Evolutionary conservation across 2,888 invertebrate species (phyloP), one percentile per base, ranked within the genome.

Genomic region (Cephus spinipes): DNA sequence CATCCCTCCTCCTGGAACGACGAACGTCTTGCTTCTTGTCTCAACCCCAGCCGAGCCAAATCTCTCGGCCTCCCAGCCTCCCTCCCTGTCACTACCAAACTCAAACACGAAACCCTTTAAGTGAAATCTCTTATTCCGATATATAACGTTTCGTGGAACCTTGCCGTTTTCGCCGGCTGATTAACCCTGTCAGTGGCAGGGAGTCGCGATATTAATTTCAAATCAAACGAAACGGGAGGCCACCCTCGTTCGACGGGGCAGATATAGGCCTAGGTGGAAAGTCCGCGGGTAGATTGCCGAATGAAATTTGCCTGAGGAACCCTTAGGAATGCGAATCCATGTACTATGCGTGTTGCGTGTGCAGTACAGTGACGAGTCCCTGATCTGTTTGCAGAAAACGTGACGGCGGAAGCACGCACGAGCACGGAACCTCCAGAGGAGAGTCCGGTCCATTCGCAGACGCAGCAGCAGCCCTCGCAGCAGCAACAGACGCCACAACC

Each of bases 51-150:
- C 80, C 79, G 40, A 78, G 79, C 76, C 80, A 75, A 75, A 74
- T 78, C 81, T 78, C 78, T 81, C 80, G 73, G 76, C 35, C 78
- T 78, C 75, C 35, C 73, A 82, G 87, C 85, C 86, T 83, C 83
- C 85, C 85, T 84, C 84, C 88, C 91, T 91, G 91, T 91, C 91
- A 91, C 89, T 89, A 91, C 85, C 91, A 91, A 91, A 91, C 91
- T 91, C 90, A 89, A 90, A 89, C 90, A 87, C 87, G 90, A 91
- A 91, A 91, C 91, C 91, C 91, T 91, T 91, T 91, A 91, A 91
- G 90, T 90, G 89, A 90, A 91, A 91, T 91, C 91, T 91, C 91
- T 91, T 91, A 91, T 91, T 91, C 89, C 87, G 90, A 91, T 91
- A 90, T 55, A 55, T 88, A 89, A 86, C 85, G 83, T 87, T 87